Evolutionary conservation across 2,888 invertebrate genomes (phyloP).

Genomic region (Bruchidius siliquastri): DNA sequence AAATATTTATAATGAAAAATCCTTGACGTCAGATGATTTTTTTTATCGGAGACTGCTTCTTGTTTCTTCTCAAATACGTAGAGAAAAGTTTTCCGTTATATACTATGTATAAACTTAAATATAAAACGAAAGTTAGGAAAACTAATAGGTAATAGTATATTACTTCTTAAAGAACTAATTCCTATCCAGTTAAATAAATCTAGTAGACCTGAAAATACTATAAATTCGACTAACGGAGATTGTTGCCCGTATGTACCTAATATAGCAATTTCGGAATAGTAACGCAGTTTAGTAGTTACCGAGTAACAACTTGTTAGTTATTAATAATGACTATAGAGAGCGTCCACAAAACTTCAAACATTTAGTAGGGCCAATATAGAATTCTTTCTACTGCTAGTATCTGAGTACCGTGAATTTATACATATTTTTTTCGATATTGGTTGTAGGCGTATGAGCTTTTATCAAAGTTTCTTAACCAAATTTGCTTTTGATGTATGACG

Average conservation of each 20-base stretch:
- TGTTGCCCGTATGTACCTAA: background rate
- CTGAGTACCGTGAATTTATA: no score
- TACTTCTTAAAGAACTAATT: background rate
- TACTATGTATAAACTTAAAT: background rate
- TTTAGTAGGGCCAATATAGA: no score
- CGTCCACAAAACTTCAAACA: background rate
- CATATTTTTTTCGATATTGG: no score
- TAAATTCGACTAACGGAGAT: background rate
- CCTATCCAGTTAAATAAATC: background rate
- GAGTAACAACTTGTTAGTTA: background rate
- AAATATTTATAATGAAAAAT: background rate
- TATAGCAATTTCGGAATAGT: background rate
- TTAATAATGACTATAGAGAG: background rate
- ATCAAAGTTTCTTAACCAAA: no score
- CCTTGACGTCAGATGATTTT: background rate
- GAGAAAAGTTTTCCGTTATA: background rate
- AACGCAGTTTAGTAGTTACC: background rate
- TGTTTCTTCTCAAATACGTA: background rate
- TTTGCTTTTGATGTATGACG: no score
- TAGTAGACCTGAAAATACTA: background rate
- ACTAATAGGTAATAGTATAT: background rate
- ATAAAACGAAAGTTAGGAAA: background rate
- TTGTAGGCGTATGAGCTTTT: no score
- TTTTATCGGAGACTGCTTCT: background rate
- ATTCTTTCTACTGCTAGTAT: no score